Evolutionary conservation across 2,888 invertebrate species (phyloP), one percentile per base, ranked within the genome.

Genomic region (Fragum sueziense): DNA sequence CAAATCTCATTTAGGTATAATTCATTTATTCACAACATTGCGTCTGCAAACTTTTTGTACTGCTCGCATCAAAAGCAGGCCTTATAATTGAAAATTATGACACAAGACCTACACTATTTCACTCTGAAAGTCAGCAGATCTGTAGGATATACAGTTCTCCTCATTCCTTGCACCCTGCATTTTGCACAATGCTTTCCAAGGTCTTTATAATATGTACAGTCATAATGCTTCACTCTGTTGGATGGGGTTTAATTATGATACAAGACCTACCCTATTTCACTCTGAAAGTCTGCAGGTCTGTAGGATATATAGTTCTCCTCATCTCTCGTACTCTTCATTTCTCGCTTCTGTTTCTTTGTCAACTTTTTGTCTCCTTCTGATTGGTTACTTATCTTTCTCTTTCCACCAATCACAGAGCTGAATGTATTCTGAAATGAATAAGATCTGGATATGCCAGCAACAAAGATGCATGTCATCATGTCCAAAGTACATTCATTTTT

Each of bases 251-350:
- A 47, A 3, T 6, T 1, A 20, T 17, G 47, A 47, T n/a, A 47
- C 17, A 47, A 47, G 2, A 47, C 20, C 20, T 65, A 33, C 52
- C 33, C 31, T 52, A 34, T 47, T 51, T 37, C 93, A 11, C 90
- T 97, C 87, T 97, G 96, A 90, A 96, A 96, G 93, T 98, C 97
- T 52, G 95, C 95, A 0, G 98, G 96, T 79, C 95, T 94, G 92
- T 98, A 98, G 2, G 97, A 96, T 86, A 99, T 96, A 92, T 96
- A 99, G 93, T 97, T 96, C 88, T 98, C 97, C 80, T 96, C 95
- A 78, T 97, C 96, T 76, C 91, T 89, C 6, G 87, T 79, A 33
- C 76, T 73, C 14, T 80, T 70, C 59, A 87, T 89, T 37, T 80
- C 85, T 59, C 82, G 82, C 80, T 87, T 88, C 62, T 82, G 85